Conservation (phyloP, 1,140 invertebrate species). For the Drosophila repleta region DNA sequence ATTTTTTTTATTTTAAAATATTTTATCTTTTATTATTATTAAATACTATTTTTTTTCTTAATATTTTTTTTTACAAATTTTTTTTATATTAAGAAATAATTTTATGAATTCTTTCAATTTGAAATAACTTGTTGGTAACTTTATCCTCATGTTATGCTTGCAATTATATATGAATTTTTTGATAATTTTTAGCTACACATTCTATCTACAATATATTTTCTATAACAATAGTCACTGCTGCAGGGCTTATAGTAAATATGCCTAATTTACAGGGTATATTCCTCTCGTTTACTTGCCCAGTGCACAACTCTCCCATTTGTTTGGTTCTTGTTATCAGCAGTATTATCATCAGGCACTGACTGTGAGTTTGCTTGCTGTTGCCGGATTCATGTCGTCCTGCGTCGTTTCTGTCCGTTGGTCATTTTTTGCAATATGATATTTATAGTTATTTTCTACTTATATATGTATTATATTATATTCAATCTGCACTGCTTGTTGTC, state of each 20-base stretch:
- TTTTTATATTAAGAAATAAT: too few relatives aligned
- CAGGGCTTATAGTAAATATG: not conserved
- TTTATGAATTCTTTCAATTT: too few relatives aligned
- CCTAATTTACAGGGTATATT: slow-evolving; percentile 7
- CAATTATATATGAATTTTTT: too few relatives aligned
- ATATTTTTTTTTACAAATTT: too few relatives aligned
- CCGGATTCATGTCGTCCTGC: slow-evolving; percentile 10
- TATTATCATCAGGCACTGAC: slow-evolving; percentile 44
- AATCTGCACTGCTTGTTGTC: slow-evolving; percentile 51
- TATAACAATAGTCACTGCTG: too few relatives aligned
- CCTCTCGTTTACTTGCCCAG: not conserved
- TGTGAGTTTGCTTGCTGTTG: slow-evolving; percentile 14
- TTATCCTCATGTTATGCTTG: too few relatives aligned
- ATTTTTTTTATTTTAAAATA: too few relatives aligned
- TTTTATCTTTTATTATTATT: too few relatives aligned
- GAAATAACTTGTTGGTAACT: too few relatives aligned
- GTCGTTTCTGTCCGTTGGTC: slow-evolving; percentile 51
- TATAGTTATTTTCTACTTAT: slow-evolving; percentile 80
- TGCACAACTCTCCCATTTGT: slow-evolving; percentile 26
- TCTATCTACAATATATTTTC: too few relatives aligned
- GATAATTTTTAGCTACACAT: too few relatives aligned
- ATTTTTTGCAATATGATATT: slow-evolving; percentile 77
- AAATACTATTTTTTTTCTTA: too few relatives aligned
- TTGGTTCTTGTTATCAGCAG: slow-evolving; percentile 48
- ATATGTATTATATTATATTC: slow-evolving; percentile 57